phyloP scores from a whole-genome alignment of 2,888 invertebrate species.

The Rhyacophila evoluta region DNA sequence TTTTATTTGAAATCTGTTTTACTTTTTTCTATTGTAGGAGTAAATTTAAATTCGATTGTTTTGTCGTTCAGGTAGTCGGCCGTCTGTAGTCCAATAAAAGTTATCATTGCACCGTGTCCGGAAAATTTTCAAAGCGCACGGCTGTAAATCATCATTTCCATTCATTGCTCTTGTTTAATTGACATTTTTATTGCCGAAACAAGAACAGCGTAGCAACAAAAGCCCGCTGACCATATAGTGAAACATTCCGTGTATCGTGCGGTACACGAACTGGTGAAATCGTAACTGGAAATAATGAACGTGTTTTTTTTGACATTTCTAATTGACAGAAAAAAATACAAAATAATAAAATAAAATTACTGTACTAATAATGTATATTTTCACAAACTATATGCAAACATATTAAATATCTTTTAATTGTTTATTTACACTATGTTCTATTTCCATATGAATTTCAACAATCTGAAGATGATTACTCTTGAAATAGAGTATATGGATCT shows the following conservation, averaged over 20 bases:
- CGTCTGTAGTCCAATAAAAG: constrained; percentile 33
- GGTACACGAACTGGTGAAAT: neutral
- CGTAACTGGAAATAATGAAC: neutral
- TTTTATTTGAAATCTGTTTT: too few relatives aligned
- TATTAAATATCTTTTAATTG: too few relatives aligned
- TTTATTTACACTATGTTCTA: too few relatives aligned
- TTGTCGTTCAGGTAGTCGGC: neutral
- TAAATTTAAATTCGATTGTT: constrained; percentile 1
- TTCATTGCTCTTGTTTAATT: constrained; percentile 43
- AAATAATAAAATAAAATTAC: too few relatives aligned
- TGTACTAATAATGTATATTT: too few relatives aligned
- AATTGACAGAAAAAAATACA: too few relatives aligned
- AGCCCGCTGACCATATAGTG: neutral
- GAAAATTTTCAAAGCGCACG: constrained; percentile 41
- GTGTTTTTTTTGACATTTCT: too few relatives aligned
- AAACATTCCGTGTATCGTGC: neutral
- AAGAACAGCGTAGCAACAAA: constrained; percentile 30
- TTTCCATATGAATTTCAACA: too few relatives aligned
- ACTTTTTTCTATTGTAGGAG: neutral
- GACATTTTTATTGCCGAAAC: constrained; percentile 44
- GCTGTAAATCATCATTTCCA: constrained; percentile 44
- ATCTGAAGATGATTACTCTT: too few relatives aligned
- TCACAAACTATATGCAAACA: too few relatives aligned
- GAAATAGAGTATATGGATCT: too few relatives aligned
- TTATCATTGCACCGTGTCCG: constrained; percentile 35